A percentile compares a stretch with the other conserved stretches of the same genome.
These are phyloP conservation scores for Psettodes erumei DNA, from an alignment of 2,113 vertebrate species.

Conservation along the genomic window DNA sequence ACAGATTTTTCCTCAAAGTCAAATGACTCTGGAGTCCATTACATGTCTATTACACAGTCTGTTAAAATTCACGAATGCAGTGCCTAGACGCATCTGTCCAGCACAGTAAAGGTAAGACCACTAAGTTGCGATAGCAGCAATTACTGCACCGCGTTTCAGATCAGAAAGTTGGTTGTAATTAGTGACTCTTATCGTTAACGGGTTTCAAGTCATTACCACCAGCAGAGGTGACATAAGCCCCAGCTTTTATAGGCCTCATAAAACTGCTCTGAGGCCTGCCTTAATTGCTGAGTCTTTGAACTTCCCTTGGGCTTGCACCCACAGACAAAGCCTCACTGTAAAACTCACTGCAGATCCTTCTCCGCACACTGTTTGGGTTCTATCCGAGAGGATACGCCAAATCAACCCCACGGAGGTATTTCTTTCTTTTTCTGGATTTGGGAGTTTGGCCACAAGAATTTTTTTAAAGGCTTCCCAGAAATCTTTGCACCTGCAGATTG, in stretches of 20 bases:
- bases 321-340: slow-evolving; percentile 44
- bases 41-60: neutral
- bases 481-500: slow-evolving; percentile 66
- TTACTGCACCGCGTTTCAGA: slow-evolving; percentile 67
- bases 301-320: slow-evolving; percentile 43
- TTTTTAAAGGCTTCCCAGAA: slow-evolving; percentile 31
- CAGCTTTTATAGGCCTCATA: slow-evolving; percentile 66
- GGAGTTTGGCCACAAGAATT: slow-evolving; percentile 20
- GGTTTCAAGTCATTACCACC: slow-evolving; percentile 71
- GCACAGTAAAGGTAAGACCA: slow-evolving; percentile 48
- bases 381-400: slow-evolving; percentile 28
- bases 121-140: slow-evolving; percentile 48
- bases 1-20: neutral
- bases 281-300: slow-evolving; percentile 58
- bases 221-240: slow-evolving; percentile 65
- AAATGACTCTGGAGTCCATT: neutral
- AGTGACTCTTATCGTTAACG: slow-evolving; percentile 66
- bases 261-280: slow-evolving; percentile 53
- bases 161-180: slow-evolving; percentile 65
- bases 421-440: slow-evolving; percentile 17
- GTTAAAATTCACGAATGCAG: neutral
- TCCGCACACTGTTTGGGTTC: slow-evolving; percentile 6
- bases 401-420: slow-evolving; percentile 6
- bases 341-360: slow-evolving; percentile 35
- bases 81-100: slow-evolving; percentile 18